These are phyloP conservation scores for Eustalomyia histrio DNA, from an alignment of 2,888 invertebrate genomes.

Conservation along the genomic window DNA sequence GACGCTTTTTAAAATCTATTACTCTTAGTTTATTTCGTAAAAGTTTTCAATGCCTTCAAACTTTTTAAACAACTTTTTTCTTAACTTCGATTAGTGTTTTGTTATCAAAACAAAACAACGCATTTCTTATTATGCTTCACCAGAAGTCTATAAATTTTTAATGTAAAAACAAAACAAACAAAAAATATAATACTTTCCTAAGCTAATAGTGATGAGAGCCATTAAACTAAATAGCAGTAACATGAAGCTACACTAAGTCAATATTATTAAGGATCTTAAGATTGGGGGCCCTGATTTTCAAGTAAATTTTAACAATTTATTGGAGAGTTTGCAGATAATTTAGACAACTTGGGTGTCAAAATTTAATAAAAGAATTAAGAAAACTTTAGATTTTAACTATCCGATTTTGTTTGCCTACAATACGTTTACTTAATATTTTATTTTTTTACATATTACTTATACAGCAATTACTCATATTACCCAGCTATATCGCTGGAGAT, in stretches of 20 bases:
- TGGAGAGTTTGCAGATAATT: too few relatives aligned
- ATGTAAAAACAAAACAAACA: background rate
- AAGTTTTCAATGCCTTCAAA: background rate
- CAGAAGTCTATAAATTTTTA: background rate
- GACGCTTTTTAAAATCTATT: slow-evolving; percentile 1
- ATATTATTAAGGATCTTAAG: background rate
- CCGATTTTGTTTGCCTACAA: too few relatives aligned
- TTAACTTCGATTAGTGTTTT: slow-evolving; percentile 14
- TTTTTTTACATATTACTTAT: too few relatives aligned
- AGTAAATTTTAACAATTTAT: too few relatives aligned
- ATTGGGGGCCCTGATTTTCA: background rate
- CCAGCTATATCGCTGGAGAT: too few relatives aligned
- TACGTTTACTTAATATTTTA: too few relatives aligned
- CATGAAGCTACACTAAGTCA: background rate
- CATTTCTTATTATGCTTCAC: background rate
- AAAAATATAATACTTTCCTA: background rate
- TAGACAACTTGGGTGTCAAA: too few relatives aligned
- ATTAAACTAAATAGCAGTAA: background rate
- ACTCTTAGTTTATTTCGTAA: background rate
- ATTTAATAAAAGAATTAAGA: too few relatives aligned
- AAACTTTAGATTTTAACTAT: too few relatives aligned
- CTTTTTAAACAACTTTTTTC: slow-evolving; percentile 9
- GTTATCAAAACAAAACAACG: slow-evolving; percentile 3
- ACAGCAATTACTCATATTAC: too few relatives aligned
- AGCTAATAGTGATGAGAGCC: background rate